phyloP scores from a whole-genome alignment of 2,113 vertebrate genomes.

The Cynoglossus semilaevis region DNA sequence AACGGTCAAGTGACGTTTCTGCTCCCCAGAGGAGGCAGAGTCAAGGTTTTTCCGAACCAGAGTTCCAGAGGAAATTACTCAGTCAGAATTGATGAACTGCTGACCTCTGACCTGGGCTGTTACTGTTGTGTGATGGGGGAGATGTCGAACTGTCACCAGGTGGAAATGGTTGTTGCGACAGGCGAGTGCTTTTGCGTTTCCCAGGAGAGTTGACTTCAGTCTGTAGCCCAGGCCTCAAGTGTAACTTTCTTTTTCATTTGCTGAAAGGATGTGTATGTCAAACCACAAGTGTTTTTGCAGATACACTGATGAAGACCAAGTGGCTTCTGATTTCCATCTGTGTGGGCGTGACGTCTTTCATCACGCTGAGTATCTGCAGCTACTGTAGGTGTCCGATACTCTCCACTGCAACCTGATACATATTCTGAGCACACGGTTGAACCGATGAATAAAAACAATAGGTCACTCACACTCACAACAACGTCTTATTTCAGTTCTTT shows the following conservation, averaged over 20 bases:
- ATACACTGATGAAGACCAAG: fast-evolving
- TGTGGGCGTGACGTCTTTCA: slow-evolving; percentile 14
- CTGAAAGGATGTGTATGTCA: slow-evolving; percentile 10
- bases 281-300: slow-evolving; percentile 28
- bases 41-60: slow-evolving; percentile 61
- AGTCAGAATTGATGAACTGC: slow-evolving; percentile 58
- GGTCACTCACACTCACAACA: too few species aligned
- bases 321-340: slow-evolving; percentile 24
- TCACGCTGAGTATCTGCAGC: slow-evolving; percentile 24
- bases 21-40: slow-evolving; percentile 47
- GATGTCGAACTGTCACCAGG: slow-evolving; percentile 20
- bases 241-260: slow-evolving; percentile 16
- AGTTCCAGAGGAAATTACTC: slow-evolving; percentile 59
- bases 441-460: too few species aligned
- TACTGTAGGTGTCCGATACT: slow-evolving; percentile 48
- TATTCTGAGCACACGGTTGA: too few species aligned
- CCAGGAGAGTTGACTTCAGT: too few species aligned
- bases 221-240: too few species aligned
- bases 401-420: not conserved
- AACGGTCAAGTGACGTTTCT: slow-evolving; percentile 23
- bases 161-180: slow-evolving; percentile 25
- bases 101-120: slow-evolving; percentile 50
- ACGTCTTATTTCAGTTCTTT: too few species aligned
- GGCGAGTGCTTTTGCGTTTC: slow-evolving; percentile 6
- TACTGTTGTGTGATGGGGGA: slow-evolving; percentile 50